Evolutionary conservation across 2,888 invertebrate genomes (phyloP), one percentile per base, ranked within the genome.

Genomic region (Oxystoma pomonae): DNA sequence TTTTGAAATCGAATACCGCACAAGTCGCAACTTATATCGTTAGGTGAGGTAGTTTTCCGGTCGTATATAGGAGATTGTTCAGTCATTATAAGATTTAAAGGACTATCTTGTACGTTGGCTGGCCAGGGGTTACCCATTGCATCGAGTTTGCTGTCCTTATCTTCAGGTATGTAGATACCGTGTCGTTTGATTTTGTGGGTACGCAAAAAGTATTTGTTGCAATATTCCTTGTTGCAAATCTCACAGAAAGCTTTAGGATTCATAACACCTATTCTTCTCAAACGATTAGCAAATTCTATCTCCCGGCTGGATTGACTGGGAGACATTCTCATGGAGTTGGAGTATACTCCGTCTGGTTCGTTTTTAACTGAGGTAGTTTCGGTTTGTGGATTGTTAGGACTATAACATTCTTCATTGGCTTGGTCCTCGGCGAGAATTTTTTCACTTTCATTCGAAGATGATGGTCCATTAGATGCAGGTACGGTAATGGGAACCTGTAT

Each of bases 111-210:
- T 53, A 88, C 84, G 60, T 66, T 71, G 16, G 71, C 66, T 20
- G 70, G 70, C 72, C 73, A 72, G 12, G 70, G 65, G 61, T 72
- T 74, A 12, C 71, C 72, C 77, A 83, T 78, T 78, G 81, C 80
- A 64, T 78, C 77, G 56, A 70, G 60, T 67, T 76, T 77, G 21
- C 68, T 67, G 60, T 80, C 79, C 62, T 82, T 82, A 71, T 90
- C 85, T 77, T 87, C 83, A 1, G 85, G 85, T 61, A 87, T 81
- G 67, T 84, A 85, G 49, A 96, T 89, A 0, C 96, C 96, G 79
- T 98, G 97, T n/a, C 92, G 87, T 77, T 95, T 92, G 82, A 92
- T 89, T 75, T 96, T 94, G 80, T 98, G 98, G 57, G 94, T 93
- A 60, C 93, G 85, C 55, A 98, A 83, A 76, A 96, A 96, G 77